A percentile compares a stretch with the other conserved stretches of the same genome.
These are phyloP conservation scores for Brenthis daphne DNA, from an alignment of 2,888 invertebrate species.

Conservation along the genomic window DNA sequence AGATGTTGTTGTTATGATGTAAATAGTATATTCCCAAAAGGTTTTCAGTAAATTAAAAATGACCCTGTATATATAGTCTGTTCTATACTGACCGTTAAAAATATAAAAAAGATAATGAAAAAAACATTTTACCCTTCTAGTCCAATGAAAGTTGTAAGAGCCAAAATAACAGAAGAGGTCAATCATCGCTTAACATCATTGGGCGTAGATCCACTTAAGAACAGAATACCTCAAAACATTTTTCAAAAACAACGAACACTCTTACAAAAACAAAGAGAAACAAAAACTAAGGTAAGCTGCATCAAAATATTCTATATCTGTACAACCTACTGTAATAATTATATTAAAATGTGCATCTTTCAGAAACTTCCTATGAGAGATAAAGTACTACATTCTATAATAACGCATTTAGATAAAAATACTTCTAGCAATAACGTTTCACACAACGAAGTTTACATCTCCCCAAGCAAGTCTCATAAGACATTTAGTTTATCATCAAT, in stretches of 20 bases:
- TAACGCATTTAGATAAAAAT: conserved; percentile 70
- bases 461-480: conserved; percentile 54
- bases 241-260: conserved; percentile 82
- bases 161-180: conserved; percentile 76
- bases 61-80: too few relatives aligned
- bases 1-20: too few relatives aligned
- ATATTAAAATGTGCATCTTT: conserved; percentile 43
- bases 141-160: conserved; percentile 67
- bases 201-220: conserved; percentile 85
- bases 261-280: conserved; percentile 80
- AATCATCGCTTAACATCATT: conserved; percentile 80
- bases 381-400: conserved; percentile 69
- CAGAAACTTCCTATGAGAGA: conserved; percentile 77
- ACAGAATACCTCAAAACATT: conserved; percentile 78
- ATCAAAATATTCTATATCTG: neutral
- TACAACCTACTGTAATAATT: neutral
- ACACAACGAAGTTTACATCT: conserved; percentile 54
- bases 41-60: too few relatives aligned
- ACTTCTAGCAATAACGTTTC: conserved; percentile 46
- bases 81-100: too few relatives aligned
- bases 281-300: conserved; percentile 78
- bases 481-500: conserved; percentile 69
- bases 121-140: conserved; percentile 44
- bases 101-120: neutral
- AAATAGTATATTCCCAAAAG: too few relatives aligned